Conservation (phyloP, 2,113 vertebrate genomes). For the Fulica atra region DNA sequence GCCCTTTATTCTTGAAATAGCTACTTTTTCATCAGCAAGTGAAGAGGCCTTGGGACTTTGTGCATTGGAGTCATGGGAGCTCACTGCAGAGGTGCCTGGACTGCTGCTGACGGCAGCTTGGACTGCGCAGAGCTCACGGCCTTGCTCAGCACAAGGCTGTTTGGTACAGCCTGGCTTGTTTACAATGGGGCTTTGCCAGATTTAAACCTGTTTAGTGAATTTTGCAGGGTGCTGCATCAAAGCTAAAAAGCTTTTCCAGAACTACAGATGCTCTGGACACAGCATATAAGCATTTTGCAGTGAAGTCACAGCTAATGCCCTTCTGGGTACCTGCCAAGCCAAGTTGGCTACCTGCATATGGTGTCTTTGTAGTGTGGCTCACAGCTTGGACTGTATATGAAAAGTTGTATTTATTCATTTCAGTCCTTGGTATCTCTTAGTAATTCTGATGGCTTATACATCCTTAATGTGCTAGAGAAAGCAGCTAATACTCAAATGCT, state of each 20-base stretch:
- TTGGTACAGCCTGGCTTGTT: background rate
- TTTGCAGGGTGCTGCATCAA: background rate
- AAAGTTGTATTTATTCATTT: background rate
- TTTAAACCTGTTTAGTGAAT: fast-evolving
- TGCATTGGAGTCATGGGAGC: fast-evolving
- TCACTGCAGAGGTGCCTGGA: fast-evolving
- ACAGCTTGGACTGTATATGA: background rate
- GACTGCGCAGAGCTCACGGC: fast-evolving
- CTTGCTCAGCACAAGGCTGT: fast-evolving
- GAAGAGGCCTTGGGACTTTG: too few species aligned
- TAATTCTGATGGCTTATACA: background rate
- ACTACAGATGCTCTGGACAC: background rate
- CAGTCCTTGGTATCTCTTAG: background rate
- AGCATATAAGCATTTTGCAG: background rate
- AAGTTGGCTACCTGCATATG: background rate
- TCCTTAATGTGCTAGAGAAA: background rate
- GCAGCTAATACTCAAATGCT: background rate
- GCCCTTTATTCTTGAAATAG: fast-evolving
- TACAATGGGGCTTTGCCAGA: background rate
- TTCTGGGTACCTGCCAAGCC: background rate
- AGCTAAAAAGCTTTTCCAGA: background rate
- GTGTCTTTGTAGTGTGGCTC: background rate
- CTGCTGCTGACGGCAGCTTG: background rate
- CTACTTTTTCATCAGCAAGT: background rate
- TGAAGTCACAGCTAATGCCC: background rate